phyloP scores from a whole-genome alignment of 2,888 invertebrate species.

The Oxycera nigricornis region DNA sequence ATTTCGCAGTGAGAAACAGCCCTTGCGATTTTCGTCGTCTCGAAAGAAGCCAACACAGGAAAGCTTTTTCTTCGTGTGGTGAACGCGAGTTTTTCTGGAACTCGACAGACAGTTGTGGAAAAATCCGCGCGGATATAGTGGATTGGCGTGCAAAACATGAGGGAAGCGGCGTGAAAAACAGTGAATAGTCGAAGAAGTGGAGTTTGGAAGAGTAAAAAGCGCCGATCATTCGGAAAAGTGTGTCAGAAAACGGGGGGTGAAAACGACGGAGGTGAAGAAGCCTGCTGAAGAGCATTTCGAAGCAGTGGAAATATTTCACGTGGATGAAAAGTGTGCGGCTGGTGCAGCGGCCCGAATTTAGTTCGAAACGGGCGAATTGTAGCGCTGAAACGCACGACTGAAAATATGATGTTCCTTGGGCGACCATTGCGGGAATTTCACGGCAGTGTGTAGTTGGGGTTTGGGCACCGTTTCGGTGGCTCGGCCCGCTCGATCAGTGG shows the following conservation, averaged over 20 bases:
- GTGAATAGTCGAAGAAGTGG: not conserved
- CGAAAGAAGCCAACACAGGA: constrained; percentile 37
- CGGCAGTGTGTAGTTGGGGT: not conserved
- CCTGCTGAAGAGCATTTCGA: not conserved
- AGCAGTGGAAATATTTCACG: constrained; percentile 1
- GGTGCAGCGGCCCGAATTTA: not conserved
- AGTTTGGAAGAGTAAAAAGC: constrained; percentile 14
- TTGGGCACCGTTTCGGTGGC: constrained; percentile 4
- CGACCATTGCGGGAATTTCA: constrained; percentile 15
- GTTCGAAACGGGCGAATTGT: not conserved
- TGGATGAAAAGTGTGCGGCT: not conserved
- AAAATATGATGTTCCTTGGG: constrained; percentile 21
- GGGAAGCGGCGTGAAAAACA: not conserved
- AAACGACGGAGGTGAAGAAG: constrained; percentile 12
- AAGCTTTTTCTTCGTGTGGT: constrained; percentile 33
- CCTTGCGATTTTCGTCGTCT: constrained; percentile 21
- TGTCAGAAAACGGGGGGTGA: constrained; percentile 29
- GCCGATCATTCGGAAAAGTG: constrained; percentile 31
- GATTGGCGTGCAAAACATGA: not conserved
- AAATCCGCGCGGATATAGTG: not conserved
- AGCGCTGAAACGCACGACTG: not conserved
- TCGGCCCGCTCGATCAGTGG: constrained; percentile 9
- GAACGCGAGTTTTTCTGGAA: constrained; percentile 30
- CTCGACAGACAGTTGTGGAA: not conserved
- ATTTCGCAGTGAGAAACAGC: constrained; percentile 8